Conservation (phyloP, 1,140 invertebrate species). For the Aricia agestis region DNA sequence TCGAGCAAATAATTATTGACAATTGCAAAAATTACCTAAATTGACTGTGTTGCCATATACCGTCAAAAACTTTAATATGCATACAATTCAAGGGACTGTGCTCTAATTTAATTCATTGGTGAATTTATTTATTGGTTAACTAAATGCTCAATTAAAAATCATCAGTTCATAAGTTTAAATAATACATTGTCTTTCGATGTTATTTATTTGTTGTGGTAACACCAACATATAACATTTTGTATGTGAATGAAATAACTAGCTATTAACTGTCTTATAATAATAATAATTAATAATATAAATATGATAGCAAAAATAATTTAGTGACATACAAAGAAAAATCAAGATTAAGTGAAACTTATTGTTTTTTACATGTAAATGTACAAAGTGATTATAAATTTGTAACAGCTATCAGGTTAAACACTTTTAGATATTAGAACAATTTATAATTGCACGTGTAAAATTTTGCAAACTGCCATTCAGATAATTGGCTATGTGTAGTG, state of each 20-base stretch:
- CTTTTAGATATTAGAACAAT: background rate
- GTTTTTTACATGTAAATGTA: background rate
- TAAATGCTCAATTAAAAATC: background rate
- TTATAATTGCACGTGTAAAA: background rate
- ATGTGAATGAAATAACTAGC: conserved; percentile 7
- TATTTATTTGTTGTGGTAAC: background rate
- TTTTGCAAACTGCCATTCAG: background rate
- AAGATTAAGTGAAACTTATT: background rate
- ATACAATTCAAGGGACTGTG: background rate
- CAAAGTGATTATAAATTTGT: conserved; percentile 10
- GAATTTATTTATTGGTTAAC: background rate
- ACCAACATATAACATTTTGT: background rate
- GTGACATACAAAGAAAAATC: conserved; percentile 7
- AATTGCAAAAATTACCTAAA: background rate
- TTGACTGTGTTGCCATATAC: background rate
- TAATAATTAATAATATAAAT: conserved; percentile 12
- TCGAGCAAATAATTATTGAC: too few relatives aligned
- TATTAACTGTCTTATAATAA: background rate
- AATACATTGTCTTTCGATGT: background rate
- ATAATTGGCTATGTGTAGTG: background rate
- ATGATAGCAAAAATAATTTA: conserved; percentile 16
- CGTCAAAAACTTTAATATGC: background rate
- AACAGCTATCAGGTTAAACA: background rate
- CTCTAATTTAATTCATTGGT: background rate
- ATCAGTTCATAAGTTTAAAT: background rate